Conservation (phyloP, 2,797 vertebrate genomes). For the Periophthalmus magnuspinnatus region DNA sequence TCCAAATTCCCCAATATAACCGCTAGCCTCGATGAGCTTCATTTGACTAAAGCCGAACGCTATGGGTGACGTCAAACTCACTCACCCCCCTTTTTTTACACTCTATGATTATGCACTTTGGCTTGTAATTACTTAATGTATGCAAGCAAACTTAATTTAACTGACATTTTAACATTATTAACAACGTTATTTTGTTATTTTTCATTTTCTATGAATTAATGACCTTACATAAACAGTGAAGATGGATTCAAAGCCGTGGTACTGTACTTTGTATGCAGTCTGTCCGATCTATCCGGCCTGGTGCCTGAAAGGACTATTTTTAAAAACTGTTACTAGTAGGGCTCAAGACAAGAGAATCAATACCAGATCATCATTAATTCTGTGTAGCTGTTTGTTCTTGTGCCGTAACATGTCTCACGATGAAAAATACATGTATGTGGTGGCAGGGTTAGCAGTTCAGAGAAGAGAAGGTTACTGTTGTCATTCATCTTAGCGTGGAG, state of each 20-base stretch:
- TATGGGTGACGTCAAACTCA: too few species aligned
- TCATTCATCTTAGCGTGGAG: constrained; percentile 57
- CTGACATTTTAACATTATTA: too few species aligned
- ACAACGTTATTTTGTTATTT: too few species aligned
- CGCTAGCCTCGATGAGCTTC: too few species aligned
- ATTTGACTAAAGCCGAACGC: too few species aligned
- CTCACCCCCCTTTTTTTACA: too few species aligned
- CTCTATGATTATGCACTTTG: too few species aligned
- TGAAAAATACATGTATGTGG: constrained; percentile 67
- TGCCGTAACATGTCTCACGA: constrained; percentile 44
- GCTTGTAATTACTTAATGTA: too few species aligned
- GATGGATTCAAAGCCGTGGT: neutral
- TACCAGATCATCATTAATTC: constrained; percentile 56
- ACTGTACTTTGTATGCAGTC: neutral
- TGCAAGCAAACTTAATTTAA: neutral
- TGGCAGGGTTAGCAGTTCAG: constrained; percentile 37
- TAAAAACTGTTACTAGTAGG: constrained; percentile 35
- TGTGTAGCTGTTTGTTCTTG: constrained; percentile 38
- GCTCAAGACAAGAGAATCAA: constrained; percentile 49
- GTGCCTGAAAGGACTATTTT: constrained; percentile 31
- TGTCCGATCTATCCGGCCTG: neutral
- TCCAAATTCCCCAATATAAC: too few species aligned
- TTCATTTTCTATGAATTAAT: neutral
- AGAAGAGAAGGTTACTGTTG: constrained; percentile 64
- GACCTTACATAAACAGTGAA: neutral